phyloP scores from a whole-genome alignment of 2,113 vertebrate species.

The Arvicanthis niloticus region DNA sequence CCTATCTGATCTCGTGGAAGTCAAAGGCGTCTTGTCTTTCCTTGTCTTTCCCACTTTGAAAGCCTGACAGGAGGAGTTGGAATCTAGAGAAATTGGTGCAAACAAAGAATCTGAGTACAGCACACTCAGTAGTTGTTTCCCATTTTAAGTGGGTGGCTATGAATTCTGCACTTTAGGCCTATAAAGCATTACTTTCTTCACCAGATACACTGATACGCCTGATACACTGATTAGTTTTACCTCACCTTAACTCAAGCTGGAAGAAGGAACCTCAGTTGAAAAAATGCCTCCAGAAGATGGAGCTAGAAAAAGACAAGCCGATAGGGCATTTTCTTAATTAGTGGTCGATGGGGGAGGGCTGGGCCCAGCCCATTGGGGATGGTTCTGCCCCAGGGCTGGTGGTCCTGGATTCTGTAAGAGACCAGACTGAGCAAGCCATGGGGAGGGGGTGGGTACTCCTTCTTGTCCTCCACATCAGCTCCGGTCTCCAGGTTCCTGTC shows the following conservation, averaged over 20 bases:
- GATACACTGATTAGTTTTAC: background rate
- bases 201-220: background rate
- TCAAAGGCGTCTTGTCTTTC: background rate
- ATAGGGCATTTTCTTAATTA: background rate
- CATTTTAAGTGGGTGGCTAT: background rate
- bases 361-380: background rate
- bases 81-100: background rate
- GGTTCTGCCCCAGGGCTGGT: too few species aligned
- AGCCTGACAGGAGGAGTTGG: background rate
- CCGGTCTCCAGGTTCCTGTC: background rate
- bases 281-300: background rate
- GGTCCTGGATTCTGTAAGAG: background rate
- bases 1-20: background rate
- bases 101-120: background rate
- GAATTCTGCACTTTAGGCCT: background rate
- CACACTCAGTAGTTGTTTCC: background rate
- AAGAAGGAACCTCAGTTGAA: background rate
- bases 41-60: background rate
- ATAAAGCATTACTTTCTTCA: conserved; percentile 31
- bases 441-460: background rate
- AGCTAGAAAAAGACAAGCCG: too few species aligned
- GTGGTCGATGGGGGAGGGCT: background rate
- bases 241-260: background rate
- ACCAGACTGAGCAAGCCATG: background rate
- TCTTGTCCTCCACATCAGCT: background rate